Conservation (phyloP, 2,797 vertebrate genomes). For the Hephaestus fuliginosus region DNA sequence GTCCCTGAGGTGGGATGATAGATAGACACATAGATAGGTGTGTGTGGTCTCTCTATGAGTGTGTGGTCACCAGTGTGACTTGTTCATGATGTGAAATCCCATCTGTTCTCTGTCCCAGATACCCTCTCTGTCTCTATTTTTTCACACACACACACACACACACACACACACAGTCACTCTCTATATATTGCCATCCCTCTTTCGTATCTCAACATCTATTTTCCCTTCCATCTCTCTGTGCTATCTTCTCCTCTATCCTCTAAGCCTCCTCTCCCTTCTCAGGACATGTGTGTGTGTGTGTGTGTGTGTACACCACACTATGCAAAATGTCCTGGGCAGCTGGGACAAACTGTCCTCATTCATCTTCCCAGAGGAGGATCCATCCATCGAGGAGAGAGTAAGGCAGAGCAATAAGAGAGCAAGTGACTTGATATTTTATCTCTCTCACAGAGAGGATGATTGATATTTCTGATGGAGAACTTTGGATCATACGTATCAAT, state of each 20-base stretch:
- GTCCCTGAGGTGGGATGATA: constrained; percentile 5
- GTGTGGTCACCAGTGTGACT: constrained; percentile 42
- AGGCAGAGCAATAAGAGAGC: constrained; percentile 50
- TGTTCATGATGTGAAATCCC: constrained; percentile 43
- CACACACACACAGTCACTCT: not conserved
- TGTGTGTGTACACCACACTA: constrained; percentile 29
- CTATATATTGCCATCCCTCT: constrained; percentile 7
- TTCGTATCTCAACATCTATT: constrained; percentile 36
- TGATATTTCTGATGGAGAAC: constrained; percentile 44
- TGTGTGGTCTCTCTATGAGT: constrained; percentile 35
- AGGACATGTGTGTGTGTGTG: constrained; percentile 34
- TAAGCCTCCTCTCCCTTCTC: constrained; percentile 35
- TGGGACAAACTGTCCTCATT: constrained; percentile 75
- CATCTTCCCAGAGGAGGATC: constrained; percentile 72
- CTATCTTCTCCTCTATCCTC: constrained; percentile 37
- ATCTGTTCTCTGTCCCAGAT: constrained; percentile 54
- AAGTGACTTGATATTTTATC: constrained; percentile 61
- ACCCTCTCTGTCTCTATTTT: constrained; percentile 9
- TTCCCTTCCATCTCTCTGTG: constrained; percentile 13
- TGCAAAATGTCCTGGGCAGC: constrained; percentile 66
- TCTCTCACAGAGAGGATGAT: constrained; percentile 55
- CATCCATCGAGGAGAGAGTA: constrained; percentile 56
- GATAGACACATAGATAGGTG: constrained; percentile 25
- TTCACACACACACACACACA: constrained; percentile 1
- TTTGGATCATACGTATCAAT: constrained; percentile 45